These are phyloP conservation scores for Pagetopsis macropterus DNA, from an alignment of 2,797 vertebrate genomes.

Conservation along the genomic window DNA sequence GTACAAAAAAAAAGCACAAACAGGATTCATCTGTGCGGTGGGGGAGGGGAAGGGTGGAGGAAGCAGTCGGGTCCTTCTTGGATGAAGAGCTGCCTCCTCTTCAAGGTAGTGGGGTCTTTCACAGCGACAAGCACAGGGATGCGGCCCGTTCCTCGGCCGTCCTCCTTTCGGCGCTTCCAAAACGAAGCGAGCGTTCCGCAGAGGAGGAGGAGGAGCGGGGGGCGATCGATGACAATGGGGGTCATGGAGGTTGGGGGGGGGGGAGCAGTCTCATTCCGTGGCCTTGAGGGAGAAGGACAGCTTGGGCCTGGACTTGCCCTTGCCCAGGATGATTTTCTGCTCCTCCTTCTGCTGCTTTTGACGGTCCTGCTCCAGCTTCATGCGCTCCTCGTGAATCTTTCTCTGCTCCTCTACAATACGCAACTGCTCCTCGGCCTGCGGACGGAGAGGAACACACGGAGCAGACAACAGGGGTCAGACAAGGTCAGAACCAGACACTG, in stretches of 20 bases:
- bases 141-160: conserved; percentile 45
- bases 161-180: conserved; percentile 87
- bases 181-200: conserved; percentile 91
- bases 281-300: conserved; percentile 98
- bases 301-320: conserved; percentile 98
- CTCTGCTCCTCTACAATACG: conserved; percentile 99
- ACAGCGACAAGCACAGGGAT: conserved; percentile 4
- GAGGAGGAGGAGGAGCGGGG: conserved; percentile 56
- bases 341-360: conserved; percentile 99
- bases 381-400: conserved; percentile 99
- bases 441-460: not conserved
- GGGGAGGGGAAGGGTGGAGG: conserved; percentile 29
- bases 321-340: conserved; percentile 99
- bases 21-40: conserved; percentile 57
- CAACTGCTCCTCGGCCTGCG: conserved; percentile 97
- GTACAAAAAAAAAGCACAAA: conserved; percentile 57
- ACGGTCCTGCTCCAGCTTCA: conserved; percentile 99
- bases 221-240: conserved; percentile 31
- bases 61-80: conserved; percentile 33
- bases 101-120: conserved; percentile 48
- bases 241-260: conserved; percentile 42
- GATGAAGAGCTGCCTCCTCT: conserved; percentile 71
- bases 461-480: conserved; percentile 32
- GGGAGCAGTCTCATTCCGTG: conserved; percentile 87
- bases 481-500: conserved; percentile 2